Evolutionary conservation across 2,888 invertebrate species (phyloP).

Genomic region (Cephus rjabovi): DNA sequence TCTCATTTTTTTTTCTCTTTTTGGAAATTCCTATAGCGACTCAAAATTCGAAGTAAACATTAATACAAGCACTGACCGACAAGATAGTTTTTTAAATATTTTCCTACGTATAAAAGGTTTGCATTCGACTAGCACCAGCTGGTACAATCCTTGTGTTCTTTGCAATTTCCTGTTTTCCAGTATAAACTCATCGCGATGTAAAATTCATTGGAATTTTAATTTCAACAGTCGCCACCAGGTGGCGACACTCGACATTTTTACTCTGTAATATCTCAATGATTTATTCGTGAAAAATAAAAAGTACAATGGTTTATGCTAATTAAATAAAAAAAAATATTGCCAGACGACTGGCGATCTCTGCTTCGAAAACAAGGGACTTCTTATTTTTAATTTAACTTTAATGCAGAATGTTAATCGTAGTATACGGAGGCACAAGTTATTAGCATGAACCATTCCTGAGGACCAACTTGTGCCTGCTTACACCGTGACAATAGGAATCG

Average conservation of each 20-base stretch:
- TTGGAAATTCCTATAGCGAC: too few relatives aligned
- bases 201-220: not conserved
- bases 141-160: too few relatives aligned
- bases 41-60: too few relatives aligned
- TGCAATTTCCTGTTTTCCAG: not conserved
- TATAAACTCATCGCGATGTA: not conserved
- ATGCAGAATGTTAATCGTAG: slow-evolving; percentile 6
- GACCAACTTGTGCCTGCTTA: slow-evolving; percentile 39
- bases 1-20: too few relatives aligned
- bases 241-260: not conserved
- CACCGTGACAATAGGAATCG: slow-evolving; percentile 35
- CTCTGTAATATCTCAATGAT: not conserved
- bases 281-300: not conserved
- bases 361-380: not conserved
- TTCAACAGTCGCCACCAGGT: not conserved
- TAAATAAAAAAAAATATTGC: not conserved
- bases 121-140: too few relatives aligned
- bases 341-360: not conserved
- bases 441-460: slow-evolving; percentile 19
- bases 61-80: too few relatives aligned
- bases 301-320: not conserved
- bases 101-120: too few relatives aligned
- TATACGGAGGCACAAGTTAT: slow-evolving; percentile 27
- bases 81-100: too few relatives aligned
- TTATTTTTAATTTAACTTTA: not conserved